Evolutionary conservation across 2,888 invertebrate species (phyloP).

Genomic region (Sesia apiformis): DNA sequence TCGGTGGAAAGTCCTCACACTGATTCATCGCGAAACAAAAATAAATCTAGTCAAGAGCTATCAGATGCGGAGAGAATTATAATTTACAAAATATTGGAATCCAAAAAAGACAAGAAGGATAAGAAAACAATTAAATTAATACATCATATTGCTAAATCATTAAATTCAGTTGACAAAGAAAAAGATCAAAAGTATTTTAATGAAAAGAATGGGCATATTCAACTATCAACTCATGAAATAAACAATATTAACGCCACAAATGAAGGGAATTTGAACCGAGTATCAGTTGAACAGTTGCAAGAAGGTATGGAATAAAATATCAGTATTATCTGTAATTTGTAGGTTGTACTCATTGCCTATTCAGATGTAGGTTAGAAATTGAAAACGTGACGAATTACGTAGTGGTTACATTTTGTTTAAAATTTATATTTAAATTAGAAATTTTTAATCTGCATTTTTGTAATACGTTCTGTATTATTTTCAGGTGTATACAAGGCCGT

Average conservation of each 20-base stretch:
- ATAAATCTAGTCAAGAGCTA: conserved; percentile 17
- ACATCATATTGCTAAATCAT: conserved; percentile 15
- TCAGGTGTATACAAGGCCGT: conserved; percentile 51
- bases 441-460: not conserved
- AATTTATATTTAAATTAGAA: no score
- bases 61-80: conserved; percentile 57
- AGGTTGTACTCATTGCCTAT: no score
- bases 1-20: conserved; percentile 26
- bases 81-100: conserved; percentile 55
- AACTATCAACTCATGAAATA: not conserved
- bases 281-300: conserved; percentile 17
- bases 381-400: no score
- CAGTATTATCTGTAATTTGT: no score
- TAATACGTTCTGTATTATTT: conserved; percentile 13
- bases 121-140: conserved; percentile 22
- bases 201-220: conserved; percentile 1
- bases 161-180: conserved; percentile 1
- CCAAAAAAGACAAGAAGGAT: conserved; percentile 27
- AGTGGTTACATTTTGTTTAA: no score
- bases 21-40: conserved; percentile 6
- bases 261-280: not conserved
- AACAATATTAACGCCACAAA: not conserved
- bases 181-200: not conserved
- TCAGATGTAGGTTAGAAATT: no score
- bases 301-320: conserved; percentile 27